A percentile compares a stretch with the other conserved stretches of the same genome.
Evolutionary conservation across 2,888 invertebrate genomes (phyloP).

Genomic region (Pachliopta kotzebuea): DNA sequence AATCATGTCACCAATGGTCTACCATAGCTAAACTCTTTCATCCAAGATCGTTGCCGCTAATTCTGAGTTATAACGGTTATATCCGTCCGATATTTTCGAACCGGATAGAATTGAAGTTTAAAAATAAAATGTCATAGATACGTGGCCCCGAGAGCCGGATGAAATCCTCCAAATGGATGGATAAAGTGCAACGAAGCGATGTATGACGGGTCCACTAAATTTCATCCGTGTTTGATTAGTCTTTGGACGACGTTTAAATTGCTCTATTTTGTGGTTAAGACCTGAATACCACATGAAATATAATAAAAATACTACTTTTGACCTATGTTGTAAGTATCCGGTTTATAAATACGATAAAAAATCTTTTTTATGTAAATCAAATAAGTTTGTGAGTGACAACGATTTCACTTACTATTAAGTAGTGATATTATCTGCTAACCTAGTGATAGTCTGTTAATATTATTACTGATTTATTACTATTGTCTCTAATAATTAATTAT

Average conservation of each 20-base stretch:
- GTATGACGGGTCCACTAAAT: slow-evolving; percentile 23
- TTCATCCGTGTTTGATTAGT: slow-evolving; percentile 24
- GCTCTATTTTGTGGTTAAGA: too few relatives aligned
- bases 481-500: too few relatives aligned
- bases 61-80: slow-evolving; percentile 39
- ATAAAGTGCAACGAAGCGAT: slow-evolving; percentile 34
- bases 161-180: slow-evolving; percentile 39
- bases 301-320: too few relatives aligned
- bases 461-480: too few relatives aligned
- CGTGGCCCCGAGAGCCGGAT: slow-evolving; percentile 22
- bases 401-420: too few relatives aligned
- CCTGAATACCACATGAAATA: too few relatives aligned
- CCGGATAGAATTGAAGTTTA: slow-evolving; percentile 33
- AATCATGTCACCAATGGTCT: not conserved
- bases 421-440: too few relatives aligned
- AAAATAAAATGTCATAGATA: slow-evolving; percentile 27
- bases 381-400: too few relatives aligned
- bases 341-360: too few relatives aligned
- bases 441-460: too few relatives aligned
- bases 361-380: too few relatives aligned
- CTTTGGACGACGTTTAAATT: slow-evolving; percentile 5
- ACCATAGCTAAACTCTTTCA: slow-evolving; percentile 46
- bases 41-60: slow-evolving; percentile 48
- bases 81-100: slow-evolving; percentile 33
- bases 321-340: too few relatives aligned